Evolutionary conservation across 1,140 invertebrate species (phyloP).

Genomic region (Hydropsyche tenuis): DNA sequence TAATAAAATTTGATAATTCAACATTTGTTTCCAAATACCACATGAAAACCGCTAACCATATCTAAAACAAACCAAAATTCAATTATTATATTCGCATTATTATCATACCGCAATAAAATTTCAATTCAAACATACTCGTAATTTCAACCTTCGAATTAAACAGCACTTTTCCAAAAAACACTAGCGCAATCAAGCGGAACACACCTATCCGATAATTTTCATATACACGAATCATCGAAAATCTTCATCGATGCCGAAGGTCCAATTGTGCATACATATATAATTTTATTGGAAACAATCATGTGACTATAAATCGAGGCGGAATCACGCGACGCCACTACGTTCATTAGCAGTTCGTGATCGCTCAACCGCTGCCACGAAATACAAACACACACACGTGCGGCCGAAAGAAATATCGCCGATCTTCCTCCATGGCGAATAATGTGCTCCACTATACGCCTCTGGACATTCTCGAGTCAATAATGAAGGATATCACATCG

Average conservation of each 20-base stretch:
- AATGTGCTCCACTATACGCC: constrained; percentile 33
- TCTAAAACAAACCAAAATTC: too few species aligned
- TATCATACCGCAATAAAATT: too few species aligned
- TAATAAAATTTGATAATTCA: too few species aligned
- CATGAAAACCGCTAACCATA: too few species aligned
- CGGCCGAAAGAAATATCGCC: constrained; percentile 8
- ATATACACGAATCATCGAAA: not conserved
- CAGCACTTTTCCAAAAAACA: too few species aligned
- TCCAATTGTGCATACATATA: constrained; percentile 1
- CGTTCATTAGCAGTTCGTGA: constrained; percentile 39
- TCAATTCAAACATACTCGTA: too few species aligned
- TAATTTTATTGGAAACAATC: constrained; percentile 18
- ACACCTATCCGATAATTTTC: not conserved
- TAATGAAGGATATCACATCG: constrained; percentile 25
- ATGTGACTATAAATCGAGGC: constrained; percentile 19
- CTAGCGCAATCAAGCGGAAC: not conserved
- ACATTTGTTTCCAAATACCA: too few species aligned
- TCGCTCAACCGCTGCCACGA: constrained; percentile 10
- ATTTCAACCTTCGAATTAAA: too few species aligned
- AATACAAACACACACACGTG: not conserved
- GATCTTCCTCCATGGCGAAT: constrained; percentile 30
- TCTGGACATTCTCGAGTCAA: constrained; percentile 24
- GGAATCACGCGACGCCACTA: constrained; percentile 32
- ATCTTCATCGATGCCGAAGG: too few species aligned
- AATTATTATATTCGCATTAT: too few species aligned